Conservation (phyloP, 2,113 vertebrate genomes). For the Genyomyrus donnyi region DNA sequence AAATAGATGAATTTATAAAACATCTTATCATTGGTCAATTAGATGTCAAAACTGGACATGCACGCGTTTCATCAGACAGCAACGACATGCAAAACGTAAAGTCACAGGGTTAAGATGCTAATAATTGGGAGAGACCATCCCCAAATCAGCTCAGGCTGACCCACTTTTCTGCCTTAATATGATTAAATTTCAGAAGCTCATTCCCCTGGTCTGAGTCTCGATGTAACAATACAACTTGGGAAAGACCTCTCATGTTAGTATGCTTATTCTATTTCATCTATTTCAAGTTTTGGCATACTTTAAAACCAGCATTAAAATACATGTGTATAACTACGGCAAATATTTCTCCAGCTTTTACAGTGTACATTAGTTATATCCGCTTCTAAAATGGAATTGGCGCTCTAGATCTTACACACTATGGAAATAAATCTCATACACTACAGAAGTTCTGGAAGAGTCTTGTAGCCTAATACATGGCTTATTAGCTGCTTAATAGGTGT, state of each 20-base stretch:
- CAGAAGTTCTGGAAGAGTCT: not conserved
- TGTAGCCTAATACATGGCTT: not conserved
- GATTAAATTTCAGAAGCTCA: not conserved
- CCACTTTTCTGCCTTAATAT: not conserved
- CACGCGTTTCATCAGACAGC: no score
- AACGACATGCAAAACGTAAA: not conserved
- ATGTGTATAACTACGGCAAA: not conserved
- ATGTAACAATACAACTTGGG: not conserved
- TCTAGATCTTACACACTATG: not conserved
- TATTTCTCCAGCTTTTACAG: not conserved
- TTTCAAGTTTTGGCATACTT: not conserved
- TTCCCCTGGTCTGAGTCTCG: not conserved
- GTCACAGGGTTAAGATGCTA: not conserved
- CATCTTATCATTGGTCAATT: not conserved
- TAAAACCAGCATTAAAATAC: not conserved
- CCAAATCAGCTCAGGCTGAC: not conserved
- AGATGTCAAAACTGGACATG: not conserved
- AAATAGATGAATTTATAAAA: not conserved
- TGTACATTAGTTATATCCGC: not conserved
- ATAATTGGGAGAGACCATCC: not conserved
- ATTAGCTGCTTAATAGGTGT: not conserved
- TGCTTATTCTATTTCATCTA: not conserved
- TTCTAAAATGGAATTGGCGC: not conserved
- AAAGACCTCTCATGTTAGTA: not conserved
- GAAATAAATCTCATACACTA: not conserved